Evolutionary conservation across 2,113 vertebrate genomes (phyloP).

Genomic region (Sminthopsis crassicaudata): DNA sequence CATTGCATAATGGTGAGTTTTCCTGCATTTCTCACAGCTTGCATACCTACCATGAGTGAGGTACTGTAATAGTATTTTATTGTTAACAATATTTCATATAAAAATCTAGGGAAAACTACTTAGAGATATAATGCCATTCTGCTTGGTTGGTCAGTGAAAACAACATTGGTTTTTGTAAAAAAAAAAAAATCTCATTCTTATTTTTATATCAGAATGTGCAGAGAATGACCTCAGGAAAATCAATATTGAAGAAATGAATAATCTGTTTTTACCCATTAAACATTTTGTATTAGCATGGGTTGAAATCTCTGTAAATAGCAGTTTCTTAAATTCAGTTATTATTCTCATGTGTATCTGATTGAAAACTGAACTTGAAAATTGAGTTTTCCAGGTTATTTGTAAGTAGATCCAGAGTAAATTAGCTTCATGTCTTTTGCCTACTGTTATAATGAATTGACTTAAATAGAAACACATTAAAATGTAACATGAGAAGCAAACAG

Average conservation of each 20-base stretch:
- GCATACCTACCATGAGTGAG: not conserved
- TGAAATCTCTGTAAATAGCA: slow-evolving; percentile 72
- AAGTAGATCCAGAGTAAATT: slow-evolving; percentile 77
- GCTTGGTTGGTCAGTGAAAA: not conserved
- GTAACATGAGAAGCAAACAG: slow-evolving; percentile 69
- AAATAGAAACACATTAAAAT: slow-evolving; percentile 77
- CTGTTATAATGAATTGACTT: slow-evolving; percentile 81
- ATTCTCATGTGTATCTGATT: slow-evolving; percentile 75
- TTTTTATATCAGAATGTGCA: not conserved
- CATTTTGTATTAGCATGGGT: slow-evolving; percentile 63
- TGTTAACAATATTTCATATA: not conserved
- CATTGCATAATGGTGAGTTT: not conserved
- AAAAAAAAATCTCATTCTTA: not conserved
- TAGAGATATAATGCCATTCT: not conserved
- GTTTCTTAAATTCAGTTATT: slow-evolving; percentile 70
- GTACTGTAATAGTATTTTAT: not conserved
- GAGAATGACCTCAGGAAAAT: not conserved
- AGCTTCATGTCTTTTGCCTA: slow-evolving; percentile 71
- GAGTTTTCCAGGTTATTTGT: slow-evolving; percentile 80
- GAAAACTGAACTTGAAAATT: slow-evolving; percentile 81
- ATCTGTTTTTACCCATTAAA: not conserved
- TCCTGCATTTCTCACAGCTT: not conserved
- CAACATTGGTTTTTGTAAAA: not conserved
- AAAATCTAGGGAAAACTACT: not conserved
- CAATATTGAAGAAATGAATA: not conserved